Evolutionary conservation across 2,797 vertebrate species (phyloP), one percentile per base, ranked within the genome.

Genomic region (Pteronotus mesoamericanus): DNA sequence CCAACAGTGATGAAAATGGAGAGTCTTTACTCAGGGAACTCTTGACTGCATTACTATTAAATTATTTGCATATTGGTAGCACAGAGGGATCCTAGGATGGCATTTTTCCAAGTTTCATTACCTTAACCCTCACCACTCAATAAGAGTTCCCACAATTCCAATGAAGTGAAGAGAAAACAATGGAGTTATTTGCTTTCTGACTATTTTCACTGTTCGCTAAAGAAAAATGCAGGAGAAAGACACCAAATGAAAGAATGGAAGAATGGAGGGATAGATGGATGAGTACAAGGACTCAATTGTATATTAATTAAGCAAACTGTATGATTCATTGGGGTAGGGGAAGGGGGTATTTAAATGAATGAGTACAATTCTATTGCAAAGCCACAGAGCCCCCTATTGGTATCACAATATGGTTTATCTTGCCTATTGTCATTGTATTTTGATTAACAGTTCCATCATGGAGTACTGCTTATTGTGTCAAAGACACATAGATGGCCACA

Each of bases 31-130:
- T 96, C 96, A 80, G 69, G 94, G 96, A 97, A 95, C 94, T 96
- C 91, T 78, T 95, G 88, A 97, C 96, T 96, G 82, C 88, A 92
- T 97, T 96, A 79, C 94, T 95, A 91, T 96, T 96, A 96, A 96
- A 96, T 96, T 95, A 97, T 97, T 97, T 97, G 97, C 97, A 97
- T 97, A 94, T 96, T 94, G 97, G 95, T 95, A 95, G 78, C 94
- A 96, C 87, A 93, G 68, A 92, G 95, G 88, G 91, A 91, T 89
- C 46, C 85, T 86, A 71, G 72, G n/a, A 68, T 92, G 84, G 90
- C 92, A 79, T 94, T 96, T 96, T 93, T 92, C 94, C 82, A 94
- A 97, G 82, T 97, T 96, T 95, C 94, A 96, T 96, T 95, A 89
- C 69, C 93, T 86, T 95, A 79, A 89, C 88, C 75, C 48, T 92